phyloP scores from a whole-genome alignment of 1,140 invertebrate genomes.

The Calliopsis andreniformis region DNA sequence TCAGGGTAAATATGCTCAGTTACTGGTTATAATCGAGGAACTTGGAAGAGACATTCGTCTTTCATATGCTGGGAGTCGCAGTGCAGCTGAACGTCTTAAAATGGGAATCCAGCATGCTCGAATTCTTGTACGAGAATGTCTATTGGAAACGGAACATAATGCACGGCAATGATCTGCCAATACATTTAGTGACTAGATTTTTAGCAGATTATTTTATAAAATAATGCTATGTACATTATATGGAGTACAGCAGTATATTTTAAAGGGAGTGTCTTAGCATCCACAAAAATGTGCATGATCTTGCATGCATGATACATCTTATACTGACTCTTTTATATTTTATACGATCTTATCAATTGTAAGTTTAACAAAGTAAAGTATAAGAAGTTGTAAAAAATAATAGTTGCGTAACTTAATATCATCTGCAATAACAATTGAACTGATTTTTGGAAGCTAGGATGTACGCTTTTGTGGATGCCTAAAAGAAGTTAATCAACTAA shows the following conservation, averaged over 20 bases:
- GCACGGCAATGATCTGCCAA: slow-evolving; percentile 83
- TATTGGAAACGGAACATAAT: slow-evolving; percentile 90
- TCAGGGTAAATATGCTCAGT: slow-evolving; percentile 87
- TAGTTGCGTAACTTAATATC: slow-evolving; percentile 15
- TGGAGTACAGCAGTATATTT: slow-evolving; percentile 48
- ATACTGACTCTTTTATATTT: slow-evolving; percentile 41
- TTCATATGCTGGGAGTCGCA: slow-evolving; percentile 91
- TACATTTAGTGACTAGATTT: slow-evolving; percentile 67
- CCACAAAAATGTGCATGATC: slow-evolving; percentile 22
- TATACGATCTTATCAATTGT: slow-evolving; percentile 33
- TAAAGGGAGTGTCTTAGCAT: slow-evolving; percentile 56
- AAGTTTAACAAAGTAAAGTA: slow-evolving; percentile 33
- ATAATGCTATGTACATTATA: slow-evolving; percentile 60
- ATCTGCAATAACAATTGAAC: slow-evolving; percentile 12
- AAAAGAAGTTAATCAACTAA: slow-evolving; percentile 43
- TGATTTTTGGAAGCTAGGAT: neutral
- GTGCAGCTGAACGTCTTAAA: slow-evolving; percentile 89
- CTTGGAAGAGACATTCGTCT: slow-evolving; percentile 91
- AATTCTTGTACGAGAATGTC: slow-evolving; percentile 90
- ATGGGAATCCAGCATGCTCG: slow-evolving; percentile 90
- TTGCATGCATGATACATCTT: no score
- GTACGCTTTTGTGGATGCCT: slow-evolving; percentile 44
- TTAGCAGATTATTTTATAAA: slow-evolving; percentile 70
- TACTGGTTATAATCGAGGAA: slow-evolving; percentile 92
- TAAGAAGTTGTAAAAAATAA: slow-evolving; percentile 4